Evolutionary conservation across 2,113 vertebrate genomes (phyloP), one percentile per base, ranked within the genome.

Genomic region (Plestiodon gilberti): DNA sequence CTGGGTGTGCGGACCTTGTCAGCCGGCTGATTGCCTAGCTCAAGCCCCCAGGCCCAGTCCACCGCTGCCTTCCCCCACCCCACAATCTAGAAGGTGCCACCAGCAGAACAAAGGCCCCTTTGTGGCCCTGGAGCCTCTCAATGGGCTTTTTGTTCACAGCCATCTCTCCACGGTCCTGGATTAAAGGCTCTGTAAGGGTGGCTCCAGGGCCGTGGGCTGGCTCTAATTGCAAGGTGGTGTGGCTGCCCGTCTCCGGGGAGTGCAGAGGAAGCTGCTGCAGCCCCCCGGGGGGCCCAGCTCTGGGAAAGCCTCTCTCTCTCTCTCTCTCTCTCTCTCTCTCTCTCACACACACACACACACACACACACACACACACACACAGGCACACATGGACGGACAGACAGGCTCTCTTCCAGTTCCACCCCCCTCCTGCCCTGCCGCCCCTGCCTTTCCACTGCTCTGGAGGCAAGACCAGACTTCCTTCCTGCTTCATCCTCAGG

Each of bases 1-100:
- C 4, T 18, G n/a, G n/a, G 15, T 13, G 11, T 3, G 35, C 1
- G 3, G 1, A 43, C 33, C 25, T 11, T 1, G 28, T 23, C 4
- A 33, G 80, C 3, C 52, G 25, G 1, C 79, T 13, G 9, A 43
- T 13, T 22, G 22, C 40, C 33, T 57, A 30, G 10, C 55, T 15
- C 23, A 25, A 30, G 30, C 81, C 13, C n/a, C 65, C 43, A 22
- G 13, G 43, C 33, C 55, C 23, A 18, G 28, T 22, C 78, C 59
- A 6, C 77, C 11, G 18, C 14, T n/a, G 6, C 67, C 33, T 33
- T 33, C 69, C 43, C 13, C 25, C 43, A 55, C 20, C 2, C 70
- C 33, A 20, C 59, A 6, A 43, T 1, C 18, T 9, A 38, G 38
- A 65, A 55, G 43, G n/a, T 55, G 30, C 43, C 43, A n/a, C 64